Conservation (phyloP, 2,888 invertebrate genomes). For the Campaea margaritaria region DNA sequence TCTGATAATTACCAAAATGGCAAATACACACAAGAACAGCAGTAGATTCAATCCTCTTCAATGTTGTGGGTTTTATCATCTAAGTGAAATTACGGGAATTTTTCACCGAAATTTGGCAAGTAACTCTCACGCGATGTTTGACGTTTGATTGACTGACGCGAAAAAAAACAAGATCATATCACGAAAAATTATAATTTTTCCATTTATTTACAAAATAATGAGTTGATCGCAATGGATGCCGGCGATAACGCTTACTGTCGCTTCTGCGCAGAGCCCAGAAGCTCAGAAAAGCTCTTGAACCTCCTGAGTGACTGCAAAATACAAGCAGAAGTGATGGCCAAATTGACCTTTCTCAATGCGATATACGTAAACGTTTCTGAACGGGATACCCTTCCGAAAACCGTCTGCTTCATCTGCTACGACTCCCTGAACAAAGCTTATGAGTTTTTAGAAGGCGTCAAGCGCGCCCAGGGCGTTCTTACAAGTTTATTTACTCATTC, state of each 20-base stretch:
- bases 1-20: no score
- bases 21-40: no score
- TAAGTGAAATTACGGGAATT: no score
- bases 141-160: not conserved
- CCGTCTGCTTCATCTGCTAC: constrained; percentile 71
- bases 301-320: constrained; percentile 55
- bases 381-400: constrained; percentile 64
- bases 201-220: constrained; percentile 22
- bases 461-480: constrained; percentile 63
- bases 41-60: no score
- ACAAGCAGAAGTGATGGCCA: constrained; percentile 59
- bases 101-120: no score
- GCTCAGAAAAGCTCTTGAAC: constrained; percentile 62
- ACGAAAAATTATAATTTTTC: constrained; percentile 2
- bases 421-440: constrained; percentile 70
- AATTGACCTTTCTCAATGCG: constrained; percentile 69
- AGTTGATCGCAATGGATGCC: constrained; percentile 49
- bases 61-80: no score
- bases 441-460: constrained; percentile 65
- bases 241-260: constrained; percentile 64
- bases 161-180: not conserved
- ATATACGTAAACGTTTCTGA: constrained; percentile 67
- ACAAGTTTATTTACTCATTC: constrained; percentile 49
- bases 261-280: constrained; percentile 69
- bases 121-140: no score